These are phyloP conservation scores for Smittia sp. DNA, from an alignment of 2,888 invertebrate genomes.

Conservation along the genomic window DNA sequence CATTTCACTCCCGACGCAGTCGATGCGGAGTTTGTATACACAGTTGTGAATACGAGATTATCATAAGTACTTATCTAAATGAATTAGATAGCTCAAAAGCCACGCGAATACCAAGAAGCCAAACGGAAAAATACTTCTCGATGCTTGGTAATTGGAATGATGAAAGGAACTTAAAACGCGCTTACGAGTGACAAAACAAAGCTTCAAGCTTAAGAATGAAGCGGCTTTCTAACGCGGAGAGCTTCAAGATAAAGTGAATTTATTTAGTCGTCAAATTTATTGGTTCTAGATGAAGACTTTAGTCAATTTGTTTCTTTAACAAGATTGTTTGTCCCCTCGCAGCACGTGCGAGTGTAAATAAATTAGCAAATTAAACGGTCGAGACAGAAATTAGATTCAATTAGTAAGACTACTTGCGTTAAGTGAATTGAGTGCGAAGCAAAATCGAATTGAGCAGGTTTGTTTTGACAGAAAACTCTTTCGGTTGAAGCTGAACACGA, in stretches of 20 bases:
- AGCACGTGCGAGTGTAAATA: background rate
- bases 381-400: conserved; percentile 5
- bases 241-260: background rate
- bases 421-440: background rate
- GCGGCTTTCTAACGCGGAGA: background rate
- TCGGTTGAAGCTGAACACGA: background rate
- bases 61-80: background rate
- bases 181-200: conserved; percentile 6
- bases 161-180: background rate
- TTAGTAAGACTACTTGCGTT: conserved; percentile 1
- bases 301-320: conserved; percentile 6
- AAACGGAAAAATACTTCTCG: background rate
- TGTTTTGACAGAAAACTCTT: conserved; percentile 12
- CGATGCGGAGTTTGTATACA: background rate
- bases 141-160: background rate
- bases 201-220: background rate
- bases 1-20: background rate
- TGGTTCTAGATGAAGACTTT: conserved; percentile 3
- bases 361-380: background rate
- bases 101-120: conserved; percentile 3
- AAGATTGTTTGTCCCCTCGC: background rate
- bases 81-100: conserved; percentile 15
- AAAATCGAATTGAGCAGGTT: background rate
- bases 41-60: background rate
- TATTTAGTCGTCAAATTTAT: background rate